Conservation (phyloP, 1,140 invertebrate species). For the Steinernema khuongi region DNA sequence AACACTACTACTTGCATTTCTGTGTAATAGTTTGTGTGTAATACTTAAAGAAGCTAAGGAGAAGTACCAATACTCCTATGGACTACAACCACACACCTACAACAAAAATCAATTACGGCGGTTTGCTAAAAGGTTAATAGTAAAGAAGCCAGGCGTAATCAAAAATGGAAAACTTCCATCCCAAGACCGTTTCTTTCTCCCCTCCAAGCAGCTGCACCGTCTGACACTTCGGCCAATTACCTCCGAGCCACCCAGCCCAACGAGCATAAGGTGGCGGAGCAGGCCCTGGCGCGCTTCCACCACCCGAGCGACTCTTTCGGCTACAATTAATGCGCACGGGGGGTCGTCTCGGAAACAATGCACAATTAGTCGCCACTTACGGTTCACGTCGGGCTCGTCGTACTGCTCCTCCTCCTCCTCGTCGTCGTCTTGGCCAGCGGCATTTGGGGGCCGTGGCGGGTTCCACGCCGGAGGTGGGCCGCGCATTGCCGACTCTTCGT, state of each 20-base stretch:
- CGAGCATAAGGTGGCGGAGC: not conserved
- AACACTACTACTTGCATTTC: too few relatives aligned
- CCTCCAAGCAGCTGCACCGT: too few relatives aligned
- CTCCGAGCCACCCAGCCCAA: not conserved
- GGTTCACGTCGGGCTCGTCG: not conserved
- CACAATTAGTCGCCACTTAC: not conserved
- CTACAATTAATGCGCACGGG: not conserved
- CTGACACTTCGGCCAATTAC: too few relatives aligned
- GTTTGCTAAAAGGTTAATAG: too few relatives aligned
- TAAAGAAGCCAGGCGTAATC: too few relatives aligned
- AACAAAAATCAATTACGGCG: too few relatives aligned
- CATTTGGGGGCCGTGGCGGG: not conserved
- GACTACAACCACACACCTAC: too few relatives aligned
- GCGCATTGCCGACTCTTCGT: not conserved
- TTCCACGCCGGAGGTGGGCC: not conserved
- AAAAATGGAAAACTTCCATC: too few relatives aligned
- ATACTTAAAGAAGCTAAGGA: too few relatives aligned
- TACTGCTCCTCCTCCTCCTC: not conserved
- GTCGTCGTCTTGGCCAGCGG: not conserved
- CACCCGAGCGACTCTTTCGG: not conserved
- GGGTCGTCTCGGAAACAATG: not conserved
- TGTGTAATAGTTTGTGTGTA: too few relatives aligned
- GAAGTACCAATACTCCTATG: too few relatives aligned
- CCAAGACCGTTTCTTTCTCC: too few relatives aligned
- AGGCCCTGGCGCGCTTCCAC: not conserved